Percentiles rank a stretch among this genome's conserved stretches.
Evolutionary conservation across 2,797 vertebrate species (phyloP).

Genomic region (Phrynocephalus guinanensis): DNA sequence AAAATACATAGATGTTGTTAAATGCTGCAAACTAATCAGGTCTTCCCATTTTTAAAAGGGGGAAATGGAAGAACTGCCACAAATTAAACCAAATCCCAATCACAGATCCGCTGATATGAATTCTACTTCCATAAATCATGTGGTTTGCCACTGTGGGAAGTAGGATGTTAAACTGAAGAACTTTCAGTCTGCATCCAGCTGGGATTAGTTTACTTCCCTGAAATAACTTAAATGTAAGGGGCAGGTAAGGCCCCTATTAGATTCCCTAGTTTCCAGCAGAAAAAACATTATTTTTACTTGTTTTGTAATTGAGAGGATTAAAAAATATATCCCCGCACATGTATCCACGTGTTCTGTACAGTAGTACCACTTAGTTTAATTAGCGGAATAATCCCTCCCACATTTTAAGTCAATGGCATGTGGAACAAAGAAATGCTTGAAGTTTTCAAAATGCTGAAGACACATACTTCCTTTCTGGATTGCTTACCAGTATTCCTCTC

Average conservation of each 20-base stretch:
- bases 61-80: too few relatives aligned
- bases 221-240: not conserved
- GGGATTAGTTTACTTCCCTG: not conserved
- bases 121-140: not conserved
- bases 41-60: too few relatives aligned
- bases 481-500: conserved; percentile 96
- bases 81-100: too few relatives aligned
- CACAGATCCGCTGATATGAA: too few relatives aligned
- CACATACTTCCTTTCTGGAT: rapidly evolving
- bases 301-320: not conserved
- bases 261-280: not conserved
- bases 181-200: not conserved
- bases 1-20: too few relatives aligned
- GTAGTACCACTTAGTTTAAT: not conserved
- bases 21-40: too few relatives aligned
- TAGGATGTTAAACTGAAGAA: not conserved
- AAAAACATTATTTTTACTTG: not conserved
- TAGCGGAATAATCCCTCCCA: not conserved
- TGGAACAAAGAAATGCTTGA: not conserved
- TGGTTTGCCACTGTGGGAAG: not conserved
- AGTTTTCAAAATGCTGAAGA: not conserved
- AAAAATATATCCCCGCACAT: not conserved
- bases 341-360: not conserved
- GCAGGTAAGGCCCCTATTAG: not conserved
- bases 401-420: not conserved